phyloP scores from a whole-genome alignment of 2,797 vertebrate species.

The Notolabrus celidotus region DNA sequence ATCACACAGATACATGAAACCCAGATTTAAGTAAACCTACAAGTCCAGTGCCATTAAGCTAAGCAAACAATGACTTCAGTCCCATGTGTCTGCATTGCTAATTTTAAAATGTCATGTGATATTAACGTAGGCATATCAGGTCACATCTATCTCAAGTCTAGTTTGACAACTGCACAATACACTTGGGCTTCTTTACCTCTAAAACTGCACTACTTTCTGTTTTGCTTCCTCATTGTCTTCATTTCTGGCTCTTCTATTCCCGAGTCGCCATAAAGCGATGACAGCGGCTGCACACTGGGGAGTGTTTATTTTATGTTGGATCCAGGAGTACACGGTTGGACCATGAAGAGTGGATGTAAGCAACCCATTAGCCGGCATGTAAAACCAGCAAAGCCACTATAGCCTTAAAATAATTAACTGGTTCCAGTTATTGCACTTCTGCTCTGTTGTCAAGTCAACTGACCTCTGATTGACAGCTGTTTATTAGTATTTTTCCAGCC shows the following conservation, averaged over 20 bases:
- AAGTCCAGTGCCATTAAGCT: constrained; percentile 53
- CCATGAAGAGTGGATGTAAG: constrained; percentile 46
- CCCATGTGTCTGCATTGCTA: constrained; percentile 59
- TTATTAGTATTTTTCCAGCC: too few species aligned
- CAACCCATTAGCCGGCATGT: constrained; percentile 66
- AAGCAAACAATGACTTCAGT: constrained; percentile 49
- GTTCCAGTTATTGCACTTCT: constrained; percentile 41
- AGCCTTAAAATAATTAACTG: constrained; percentile 33
- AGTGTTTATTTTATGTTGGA: constrained; percentile 56
- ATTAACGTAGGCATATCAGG: constrained; percentile 72
- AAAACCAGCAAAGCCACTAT: constrained; percentile 36
- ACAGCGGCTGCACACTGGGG: constrained; percentile 49
- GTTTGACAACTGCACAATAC: constrained; percentile 66
- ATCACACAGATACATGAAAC: constrained; percentile 27
- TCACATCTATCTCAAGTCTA: constrained; percentile 70
- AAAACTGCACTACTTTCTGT: constrained; percentile 37
- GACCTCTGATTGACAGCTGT: constrained; percentile 6
- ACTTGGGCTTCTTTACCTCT: constrained; percentile 42
- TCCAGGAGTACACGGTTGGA: constrained; percentile 37
- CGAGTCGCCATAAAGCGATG: constrained; percentile 35
- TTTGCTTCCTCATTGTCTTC: constrained; percentile 33
- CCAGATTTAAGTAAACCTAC: constrained; percentile 16
- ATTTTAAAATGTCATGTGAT: constrained; percentile 71
- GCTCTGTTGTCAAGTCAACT: constrained; percentile 48
- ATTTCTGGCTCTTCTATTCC: constrained; percentile 25